Evolutionary conservation across 35 echinoderm and acorn worm species (phyloP).

Genomic region (Strongylocentrotus purpuratus): DNA sequence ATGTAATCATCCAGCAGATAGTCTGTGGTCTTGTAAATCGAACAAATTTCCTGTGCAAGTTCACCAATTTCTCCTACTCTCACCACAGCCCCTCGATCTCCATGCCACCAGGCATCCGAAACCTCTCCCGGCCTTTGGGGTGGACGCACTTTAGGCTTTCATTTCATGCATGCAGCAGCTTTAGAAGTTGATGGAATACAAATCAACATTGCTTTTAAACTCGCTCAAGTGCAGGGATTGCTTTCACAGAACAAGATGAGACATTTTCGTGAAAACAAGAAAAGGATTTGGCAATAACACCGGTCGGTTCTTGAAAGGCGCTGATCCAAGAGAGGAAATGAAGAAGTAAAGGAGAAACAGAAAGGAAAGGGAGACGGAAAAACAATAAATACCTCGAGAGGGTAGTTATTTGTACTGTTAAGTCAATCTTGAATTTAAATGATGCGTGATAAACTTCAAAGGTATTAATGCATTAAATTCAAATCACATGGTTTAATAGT

Average conservation of each 20-base stretch:
- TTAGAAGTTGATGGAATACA: background rate
- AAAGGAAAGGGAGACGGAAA: background rate
- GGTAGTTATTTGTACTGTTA: background rate
- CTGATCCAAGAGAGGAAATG: background rate
- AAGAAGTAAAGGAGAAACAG: background rate
- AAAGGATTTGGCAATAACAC: background rate
- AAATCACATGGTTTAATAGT: background rate
- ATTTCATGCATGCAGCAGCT: background rate
- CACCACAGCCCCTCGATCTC: background rate
- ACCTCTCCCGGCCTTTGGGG: background rate
- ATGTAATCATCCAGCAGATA: background rate
- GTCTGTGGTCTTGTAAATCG: background rate
- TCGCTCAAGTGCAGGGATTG: background rate
- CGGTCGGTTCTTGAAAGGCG: background rate
- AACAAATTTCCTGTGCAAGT: background rate
- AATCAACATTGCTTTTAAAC: constrained; percentile 14
- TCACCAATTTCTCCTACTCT: background rate
- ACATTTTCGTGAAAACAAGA: constrained; percentile 12
- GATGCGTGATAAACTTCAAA: background rate
- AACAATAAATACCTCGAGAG: too few relatives aligned
- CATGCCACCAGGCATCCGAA: background rate
- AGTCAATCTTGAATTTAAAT: background rate
- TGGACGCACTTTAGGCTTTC: background rate
- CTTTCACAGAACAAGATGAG: background rate
- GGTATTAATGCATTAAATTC: background rate